Evolutionary conservation across 2,113 vertebrate genomes (phyloP).

Genomic region (Myiozetetes cayanensis): DNA sequence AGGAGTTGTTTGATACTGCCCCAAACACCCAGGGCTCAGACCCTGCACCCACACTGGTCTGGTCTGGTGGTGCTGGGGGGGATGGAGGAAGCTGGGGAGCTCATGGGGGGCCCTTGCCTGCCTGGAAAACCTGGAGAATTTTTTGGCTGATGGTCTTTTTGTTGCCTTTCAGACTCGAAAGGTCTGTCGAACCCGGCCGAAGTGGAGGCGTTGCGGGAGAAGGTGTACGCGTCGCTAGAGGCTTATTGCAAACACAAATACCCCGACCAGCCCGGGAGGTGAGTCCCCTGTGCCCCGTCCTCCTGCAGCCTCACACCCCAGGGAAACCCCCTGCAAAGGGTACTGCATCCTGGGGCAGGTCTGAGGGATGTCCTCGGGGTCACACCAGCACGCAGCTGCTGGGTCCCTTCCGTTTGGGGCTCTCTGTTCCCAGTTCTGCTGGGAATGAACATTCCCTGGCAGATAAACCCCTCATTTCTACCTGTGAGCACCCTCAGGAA

Average conservation of each 20-base stretch:
- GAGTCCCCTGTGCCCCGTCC: background rate
- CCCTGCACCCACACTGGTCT: fast-evolving
- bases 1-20: background rate
- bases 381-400: background rate
- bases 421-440: fast-evolving
- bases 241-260: slow-evolving; percentile 99
- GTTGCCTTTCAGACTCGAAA: slow-evolving; percentile 85
- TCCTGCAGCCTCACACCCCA: background rate
- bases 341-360: background rate
- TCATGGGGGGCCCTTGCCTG: background rate
- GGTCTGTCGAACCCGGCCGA: slow-evolving; percentile 93
- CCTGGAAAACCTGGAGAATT: background rate
- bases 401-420: fast-evolving
- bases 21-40: background rate
- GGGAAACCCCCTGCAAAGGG: background rate
- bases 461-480: fast-evolving
- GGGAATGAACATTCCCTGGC: background rate
- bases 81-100: background rate
- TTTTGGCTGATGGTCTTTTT: background rate
- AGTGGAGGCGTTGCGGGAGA: slow-evolving; percentile 94
- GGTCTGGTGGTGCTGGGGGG: background rate
- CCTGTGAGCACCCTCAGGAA: background rate
- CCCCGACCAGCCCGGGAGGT: slow-evolving; percentile 98
- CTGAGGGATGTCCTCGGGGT: background rate
- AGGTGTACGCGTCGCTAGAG: slow-evolving; percentile 96